Evolutionary conservation across 2,888 invertebrate genomes (phyloP).

Genomic region (Anoncus sp.): DNA sequence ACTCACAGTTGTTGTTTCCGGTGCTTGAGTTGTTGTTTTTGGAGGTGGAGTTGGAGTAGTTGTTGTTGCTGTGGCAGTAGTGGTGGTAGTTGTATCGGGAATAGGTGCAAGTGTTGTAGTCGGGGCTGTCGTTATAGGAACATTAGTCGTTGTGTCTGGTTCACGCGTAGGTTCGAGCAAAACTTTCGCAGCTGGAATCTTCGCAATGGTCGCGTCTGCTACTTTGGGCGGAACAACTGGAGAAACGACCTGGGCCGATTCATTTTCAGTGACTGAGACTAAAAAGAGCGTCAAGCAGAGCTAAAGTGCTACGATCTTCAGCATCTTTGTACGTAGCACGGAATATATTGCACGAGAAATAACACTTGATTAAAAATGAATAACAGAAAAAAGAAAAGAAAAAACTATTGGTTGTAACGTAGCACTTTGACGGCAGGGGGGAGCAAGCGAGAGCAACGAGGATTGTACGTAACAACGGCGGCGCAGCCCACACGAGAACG

Average conservation of each 20-base stretch:
- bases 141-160: background rate
- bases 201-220: background rate
- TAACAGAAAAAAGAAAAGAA: no score
- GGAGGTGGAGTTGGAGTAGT: constrained; percentile 29
- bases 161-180: constrained; percentile 1
- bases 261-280: constrained; percentile 56
- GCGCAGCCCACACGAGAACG: constrained; percentile 50
- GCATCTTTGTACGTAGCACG: constrained; percentile 37
- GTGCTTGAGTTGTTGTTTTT: constrained; percentile 15
- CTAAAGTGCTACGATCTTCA: constrained; percentile 51
- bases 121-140: constrained; percentile 55
- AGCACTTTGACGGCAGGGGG: constrained; percentile 31
- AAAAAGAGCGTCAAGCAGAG: constrained; percentile 57
- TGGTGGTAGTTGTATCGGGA: constrained; percentile 48
- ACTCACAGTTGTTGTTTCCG: constrained; percentile 71
- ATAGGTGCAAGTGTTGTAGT: constrained; percentile 64
- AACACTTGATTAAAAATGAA: constrained; percentile 35
- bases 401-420: constrained; percentile 18
- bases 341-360: constrained; percentile 42
- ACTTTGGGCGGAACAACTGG: background rate
- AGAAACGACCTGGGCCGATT: background rate
- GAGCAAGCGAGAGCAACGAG: constrained; percentile 5
- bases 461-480: constrained; percentile 37
- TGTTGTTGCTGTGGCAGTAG: constrained; percentile 68
- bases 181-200: background rate